A percentile compares a stretch with the other conserved stretches of the same genome.
phyloP scores from a whole-genome alignment of 2,797 vertebrate species.

The Pangasius mekongensis region DNA sequence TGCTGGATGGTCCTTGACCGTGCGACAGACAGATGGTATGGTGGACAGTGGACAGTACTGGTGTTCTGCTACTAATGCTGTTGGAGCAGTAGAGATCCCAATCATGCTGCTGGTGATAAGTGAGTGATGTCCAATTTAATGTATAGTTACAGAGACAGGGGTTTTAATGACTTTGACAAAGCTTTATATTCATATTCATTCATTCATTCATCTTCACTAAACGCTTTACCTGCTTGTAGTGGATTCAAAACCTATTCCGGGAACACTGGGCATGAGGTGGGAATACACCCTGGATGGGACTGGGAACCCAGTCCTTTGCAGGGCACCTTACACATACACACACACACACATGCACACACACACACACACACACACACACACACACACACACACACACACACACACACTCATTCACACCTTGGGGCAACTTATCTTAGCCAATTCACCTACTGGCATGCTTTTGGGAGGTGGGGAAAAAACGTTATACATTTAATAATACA shows the following conservation, averaged over 20 bases:
- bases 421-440: not conserved
- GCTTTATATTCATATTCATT: not conserved
- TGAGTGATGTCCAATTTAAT: slow-evolving; percentile 65
- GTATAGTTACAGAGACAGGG: not conserved
- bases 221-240: not conserved
- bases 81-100: slow-evolving; percentile 80
- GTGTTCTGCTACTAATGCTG: slow-evolving; percentile 81
- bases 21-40: slow-evolving; percentile 75
- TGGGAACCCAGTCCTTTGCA: not conserved
- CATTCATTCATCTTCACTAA: not conserved
- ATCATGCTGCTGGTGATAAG: slow-evolving; percentile 82
- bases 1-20: slow-evolving; percentile 77
- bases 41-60: slow-evolving; percentile 82
- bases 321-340: not conserved
- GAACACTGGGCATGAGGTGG: not conserved
- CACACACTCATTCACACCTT: not conserved
- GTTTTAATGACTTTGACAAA: not conserved
- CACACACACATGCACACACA: not conserved
- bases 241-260: not conserved
- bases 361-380: not conserved
- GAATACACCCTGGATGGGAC: not conserved
- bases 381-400: not conserved
- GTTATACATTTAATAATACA: not conserved
- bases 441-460: not conserved
- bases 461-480: not conserved